These are phyloP conservation scores for Scomber scombrus DNA, from an alignment of 2,113 vertebrate species.

Conservation along the genomic window DNA sequence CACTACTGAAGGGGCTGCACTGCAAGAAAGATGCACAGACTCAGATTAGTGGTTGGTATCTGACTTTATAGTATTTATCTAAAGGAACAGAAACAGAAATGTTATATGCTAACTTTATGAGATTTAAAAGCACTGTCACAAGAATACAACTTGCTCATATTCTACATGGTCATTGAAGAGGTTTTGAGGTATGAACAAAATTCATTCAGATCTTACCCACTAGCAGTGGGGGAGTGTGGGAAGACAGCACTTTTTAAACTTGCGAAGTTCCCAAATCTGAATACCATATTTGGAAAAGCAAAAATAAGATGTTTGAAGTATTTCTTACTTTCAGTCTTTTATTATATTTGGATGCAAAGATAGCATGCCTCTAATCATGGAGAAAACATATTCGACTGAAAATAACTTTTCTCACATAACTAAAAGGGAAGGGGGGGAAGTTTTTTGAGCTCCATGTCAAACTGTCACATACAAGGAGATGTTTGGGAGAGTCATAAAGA, in stretches of 20 bases:
- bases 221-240: background rate
- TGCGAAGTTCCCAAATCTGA: constrained; percentile 2
- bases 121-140: background rate
- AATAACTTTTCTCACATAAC: constrained; percentile 48
- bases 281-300: constrained; percentile 21
- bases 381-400: constrained; percentile 31
- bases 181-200: too few species aligned
- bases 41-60: background rate
- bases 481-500: constrained; percentile 10
- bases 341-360: constrained; percentile 18
- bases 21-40: background rate
- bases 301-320: constrained; percentile 17
- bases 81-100: constrained; percentile 11
- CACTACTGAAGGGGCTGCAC: background rate
- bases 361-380: constrained; percentile 25
- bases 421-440: constrained; percentile 33
- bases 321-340: background rate
- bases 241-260: background rate
- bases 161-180: too few species aligned
- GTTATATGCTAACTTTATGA: background rate
- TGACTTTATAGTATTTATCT: background rate
- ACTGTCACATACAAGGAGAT: constrained; percentile 14
- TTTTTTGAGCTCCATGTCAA: constrained; percentile 39
- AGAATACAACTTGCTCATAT: too few species aligned
- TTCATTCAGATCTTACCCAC: too few species aligned